A percentile compares a stretch with the other conserved stretches of the same genome.
Evolutionary conservation across 1,140 invertebrate species (phyloP).

Genomic region (Aphidius gifuensis): DNA sequence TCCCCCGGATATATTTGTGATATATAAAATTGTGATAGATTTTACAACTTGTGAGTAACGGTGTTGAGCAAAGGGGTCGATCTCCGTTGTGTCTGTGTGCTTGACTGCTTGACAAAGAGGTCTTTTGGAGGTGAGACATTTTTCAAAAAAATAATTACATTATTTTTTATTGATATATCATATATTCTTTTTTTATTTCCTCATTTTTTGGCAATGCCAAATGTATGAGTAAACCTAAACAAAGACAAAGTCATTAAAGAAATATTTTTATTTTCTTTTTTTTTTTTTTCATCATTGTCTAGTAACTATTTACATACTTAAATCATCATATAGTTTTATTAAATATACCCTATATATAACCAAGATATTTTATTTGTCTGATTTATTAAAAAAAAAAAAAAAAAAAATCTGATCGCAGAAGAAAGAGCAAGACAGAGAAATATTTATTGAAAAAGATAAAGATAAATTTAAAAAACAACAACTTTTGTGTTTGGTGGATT

Average conservation of each 20-base stretch:
- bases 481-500: constrained; percentile 4
- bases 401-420: neutral
- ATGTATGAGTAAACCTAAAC: neutral
- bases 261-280: neutral
- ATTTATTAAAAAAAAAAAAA: constrained; percentile 17
- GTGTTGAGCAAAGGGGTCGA: constrained; percentile 35
- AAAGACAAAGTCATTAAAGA: too few relatives aligned
- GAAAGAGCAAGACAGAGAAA: neutral
- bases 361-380: constrained; percentile 3
- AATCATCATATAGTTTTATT: too few relatives aligned
- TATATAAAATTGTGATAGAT: too few relatives aligned
- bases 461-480: constrained; percentile 1
- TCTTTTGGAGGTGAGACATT: constrained; percentile 11
- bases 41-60: constrained; percentile 25
- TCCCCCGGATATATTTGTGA: too few relatives aligned
- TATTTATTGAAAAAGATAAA: neutral
- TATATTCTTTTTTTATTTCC: too few relatives aligned
- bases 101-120: constrained; percentile 28
- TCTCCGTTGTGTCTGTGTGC: constrained; percentile 26
- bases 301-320: too few relatives aligned
- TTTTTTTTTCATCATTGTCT: too few relatives aligned
- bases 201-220: neutral
- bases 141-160: neutral
- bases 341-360: too few relatives aligned
- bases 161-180: too few relatives aligned